A percentile compares a stretch with the other conserved stretches of the same genome.
phyloP scores from a whole-genome alignment of 2,113 vertebrate genomes.

The Microcebus lehilahytsara region DNA sequence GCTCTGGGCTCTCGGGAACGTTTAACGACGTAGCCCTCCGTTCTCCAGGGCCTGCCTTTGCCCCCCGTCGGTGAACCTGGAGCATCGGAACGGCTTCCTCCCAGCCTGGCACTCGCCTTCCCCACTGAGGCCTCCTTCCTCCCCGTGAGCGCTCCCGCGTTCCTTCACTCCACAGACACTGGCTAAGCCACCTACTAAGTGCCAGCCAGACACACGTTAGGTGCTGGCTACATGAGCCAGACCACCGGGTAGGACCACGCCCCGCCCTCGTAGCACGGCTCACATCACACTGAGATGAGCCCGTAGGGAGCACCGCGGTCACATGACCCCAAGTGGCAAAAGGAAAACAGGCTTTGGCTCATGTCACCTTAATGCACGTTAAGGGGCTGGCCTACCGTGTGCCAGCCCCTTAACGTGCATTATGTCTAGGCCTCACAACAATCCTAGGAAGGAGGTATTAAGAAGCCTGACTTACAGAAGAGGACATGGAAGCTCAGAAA shows the following conservation, averaged over 20 bases:
- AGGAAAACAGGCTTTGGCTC: background rate
- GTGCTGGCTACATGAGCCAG: background rate
- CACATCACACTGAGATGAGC: background rate
- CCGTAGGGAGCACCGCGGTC: accelerated
- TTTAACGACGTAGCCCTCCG: background rate
- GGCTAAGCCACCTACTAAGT: background rate
- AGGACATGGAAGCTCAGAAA: background rate
- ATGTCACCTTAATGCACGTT: too few relatives aligned
- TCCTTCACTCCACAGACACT: background rate
- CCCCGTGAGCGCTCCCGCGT: accelerated
- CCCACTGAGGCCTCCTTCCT: background rate
- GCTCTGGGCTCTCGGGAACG: background rate
- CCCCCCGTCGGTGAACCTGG: background rate
- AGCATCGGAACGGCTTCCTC: background rate
- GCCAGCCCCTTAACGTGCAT: background rate
- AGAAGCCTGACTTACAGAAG: background rate
- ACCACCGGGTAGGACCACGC: background rate
- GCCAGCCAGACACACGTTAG: background rate
- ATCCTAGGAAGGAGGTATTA: background rate
- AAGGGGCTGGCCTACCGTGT: accelerated
- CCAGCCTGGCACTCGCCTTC: background rate
- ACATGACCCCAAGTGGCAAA: background rate
- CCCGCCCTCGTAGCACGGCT: background rate
- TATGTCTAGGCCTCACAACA: background rate
- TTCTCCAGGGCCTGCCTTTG: background rate